Conservation (phyloP, 2,113 vertebrate species). For the Mesembrinibis cayennensis region DNA sequence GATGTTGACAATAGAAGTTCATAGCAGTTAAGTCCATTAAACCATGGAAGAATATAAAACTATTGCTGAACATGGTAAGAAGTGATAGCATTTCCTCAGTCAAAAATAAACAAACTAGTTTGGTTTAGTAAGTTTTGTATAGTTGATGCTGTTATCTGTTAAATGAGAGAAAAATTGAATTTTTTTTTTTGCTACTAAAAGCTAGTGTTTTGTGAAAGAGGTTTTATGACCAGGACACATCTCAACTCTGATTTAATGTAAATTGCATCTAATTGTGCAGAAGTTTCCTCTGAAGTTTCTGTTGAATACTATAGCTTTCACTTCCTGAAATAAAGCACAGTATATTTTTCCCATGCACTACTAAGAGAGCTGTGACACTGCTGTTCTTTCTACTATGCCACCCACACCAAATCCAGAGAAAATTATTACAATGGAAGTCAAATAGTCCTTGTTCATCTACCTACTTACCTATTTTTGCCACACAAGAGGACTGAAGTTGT, state of each 20-base stretch:
- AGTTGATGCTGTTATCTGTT: background rate
- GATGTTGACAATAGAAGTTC: background rate
- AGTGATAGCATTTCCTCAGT: background rate
- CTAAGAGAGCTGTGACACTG: background rate
- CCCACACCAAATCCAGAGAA: background rate
- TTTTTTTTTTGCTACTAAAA: background rate
- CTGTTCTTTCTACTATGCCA: background rate
- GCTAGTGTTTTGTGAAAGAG: background rate
- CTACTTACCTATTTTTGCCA: background rate
- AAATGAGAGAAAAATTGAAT: background rate
- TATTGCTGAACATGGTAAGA: background rate
- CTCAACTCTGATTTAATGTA: background rate
- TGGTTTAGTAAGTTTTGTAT: background rate
- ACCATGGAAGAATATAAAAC: background rate
- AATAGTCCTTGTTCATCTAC: background rate
- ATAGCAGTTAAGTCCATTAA: background rate
- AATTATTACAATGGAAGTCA: background rate
- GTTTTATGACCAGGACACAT: background rate
- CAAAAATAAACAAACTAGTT: background rate
- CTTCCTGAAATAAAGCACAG: background rate
- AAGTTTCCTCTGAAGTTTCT: background rate
- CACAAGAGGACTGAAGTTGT: background rate
- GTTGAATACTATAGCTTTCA: background rate
- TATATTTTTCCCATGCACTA: background rate
- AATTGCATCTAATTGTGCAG: background rate